phyloP scores from a whole-genome alignment of 2,888 invertebrate species.

The Lacanobia oleracea region DNA sequence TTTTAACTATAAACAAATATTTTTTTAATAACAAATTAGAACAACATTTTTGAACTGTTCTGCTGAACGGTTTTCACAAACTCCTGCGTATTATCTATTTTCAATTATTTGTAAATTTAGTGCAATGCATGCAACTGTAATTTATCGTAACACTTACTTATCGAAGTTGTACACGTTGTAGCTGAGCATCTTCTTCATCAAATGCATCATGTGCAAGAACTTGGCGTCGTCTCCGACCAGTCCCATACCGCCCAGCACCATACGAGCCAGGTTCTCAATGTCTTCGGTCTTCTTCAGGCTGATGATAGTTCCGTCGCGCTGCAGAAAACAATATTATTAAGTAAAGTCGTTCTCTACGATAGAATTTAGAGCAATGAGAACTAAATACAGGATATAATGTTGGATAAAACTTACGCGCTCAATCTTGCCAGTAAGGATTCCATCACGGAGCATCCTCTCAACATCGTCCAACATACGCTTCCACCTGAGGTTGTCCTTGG shows the following conservation, averaged over 20 bases:
- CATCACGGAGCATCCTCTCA: slow-evolving; percentile 89
- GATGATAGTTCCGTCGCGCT: slow-evolving; percentile 91
- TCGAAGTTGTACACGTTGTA: slow-evolving; percentile 83
- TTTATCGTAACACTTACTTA: slow-evolving; percentile 76
- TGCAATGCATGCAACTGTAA: not conserved
- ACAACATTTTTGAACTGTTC: not conserved
- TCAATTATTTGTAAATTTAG: not conserved
- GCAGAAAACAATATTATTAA: slow-evolving; percentile 26
- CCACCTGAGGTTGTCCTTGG: slow-evolving; percentile 76
- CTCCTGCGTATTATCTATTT: not conserved
- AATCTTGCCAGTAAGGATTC: slow-evolving; percentile 81
- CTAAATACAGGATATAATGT: not conserved
- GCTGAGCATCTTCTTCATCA: slow-evolving; percentile 81
- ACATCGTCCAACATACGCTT: slow-evolving; percentile 81
- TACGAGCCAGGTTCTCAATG: slow-evolving; percentile 92
- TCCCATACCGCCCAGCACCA: slow-evolving; percentile 92
- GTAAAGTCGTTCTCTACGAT: not conserved
- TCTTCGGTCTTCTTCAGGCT: slow-evolving; percentile 92
- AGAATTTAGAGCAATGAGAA: not conserved
- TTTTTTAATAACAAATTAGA: not conserved
- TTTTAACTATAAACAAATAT: not conserved
- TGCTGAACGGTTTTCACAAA: not conserved
- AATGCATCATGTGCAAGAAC: slow-evolving; percentile 83
- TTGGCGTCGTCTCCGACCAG: slow-evolving; percentile 89
- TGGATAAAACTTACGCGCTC: slow-evolving; percentile 77